Evolutionary conservation across 2,888 invertebrate species (phyloP), one percentile per base, ranked within the genome.

Genomic region (Dexiosoma caninum): DNA sequence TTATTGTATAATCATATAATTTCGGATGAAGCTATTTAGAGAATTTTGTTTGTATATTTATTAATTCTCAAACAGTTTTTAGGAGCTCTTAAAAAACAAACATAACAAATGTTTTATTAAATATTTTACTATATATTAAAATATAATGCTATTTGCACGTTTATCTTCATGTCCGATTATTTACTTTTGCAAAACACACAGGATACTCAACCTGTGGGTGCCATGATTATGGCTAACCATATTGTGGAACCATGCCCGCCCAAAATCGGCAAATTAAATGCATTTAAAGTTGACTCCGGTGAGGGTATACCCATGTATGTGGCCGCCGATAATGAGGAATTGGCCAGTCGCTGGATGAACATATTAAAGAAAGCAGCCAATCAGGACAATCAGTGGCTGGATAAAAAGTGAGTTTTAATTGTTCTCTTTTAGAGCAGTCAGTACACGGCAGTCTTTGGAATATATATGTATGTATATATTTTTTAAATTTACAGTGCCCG

Each of bases 141-240:
- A n/a, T n/a, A n/a, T n/a, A n/a, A n/a, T n/a, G n/a, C n/a, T n/a
- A n/a, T n/a, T n/a, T n/a, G n/a, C n/a, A n/a, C n/a, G n/a, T n/a
- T n/a, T n/a, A n/a, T n/a, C n/a, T n/a, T n/a, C n/a, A n/a, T n/a
- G n/a, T n/a, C n/a, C n/a, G n/a, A n/a, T n/a, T n/a, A n/a, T n/a
- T n/a, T n/a, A n/a, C n/a, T n/a, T n/a, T n/a, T n/a, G n/a, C n/a
- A 10, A 8, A 44, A 19, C 2, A 7, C 2, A 1, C 12, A 95
- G 96, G 96, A 96, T 87, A 93, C 94, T 78, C 96, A 96, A 89
- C 97, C 97, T 72, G 94, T 97, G 49, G 97, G 97, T 81, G 97
- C 97, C 14, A 93, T 97, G 83, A 95, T 96, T 92, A 92, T 97
- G 81, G 93, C 95, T 49, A 96, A 96, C 88, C 97, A 96, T 89